These are phyloP conservation scores for Rotaria macrura DNA, from an alignment of 2,888 invertebrate genomes.

Conservation along the genomic window DNA sequence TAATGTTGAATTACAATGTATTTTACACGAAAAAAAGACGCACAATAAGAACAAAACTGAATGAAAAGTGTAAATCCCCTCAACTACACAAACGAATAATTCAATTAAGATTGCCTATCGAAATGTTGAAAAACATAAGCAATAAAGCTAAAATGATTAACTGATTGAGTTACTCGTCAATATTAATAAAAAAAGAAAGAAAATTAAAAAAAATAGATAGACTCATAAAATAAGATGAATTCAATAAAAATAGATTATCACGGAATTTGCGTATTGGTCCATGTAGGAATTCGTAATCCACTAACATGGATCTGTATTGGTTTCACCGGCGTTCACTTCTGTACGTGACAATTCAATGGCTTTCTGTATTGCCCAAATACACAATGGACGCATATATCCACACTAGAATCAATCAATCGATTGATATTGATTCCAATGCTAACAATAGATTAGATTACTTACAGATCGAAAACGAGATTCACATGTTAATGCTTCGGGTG, in stretches of 20 bases:
- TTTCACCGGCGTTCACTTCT: background rate
- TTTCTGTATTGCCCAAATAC: conserved; percentile 32
- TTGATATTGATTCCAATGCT: background rate
- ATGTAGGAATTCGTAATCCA: background rate
- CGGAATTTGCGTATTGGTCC: background rate
- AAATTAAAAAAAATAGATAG: background rate
- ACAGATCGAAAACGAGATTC: background rate
- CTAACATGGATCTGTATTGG: background rate
- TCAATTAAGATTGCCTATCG: too few species aligned
- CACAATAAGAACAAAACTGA: too few species aligned
- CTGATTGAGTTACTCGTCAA: background rate
- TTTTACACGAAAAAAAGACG: too few species aligned
- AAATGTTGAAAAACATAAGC: background rate
- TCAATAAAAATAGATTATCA: background rate
- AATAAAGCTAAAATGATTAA: background rate
- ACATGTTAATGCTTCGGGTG: conserved; percentile 30
- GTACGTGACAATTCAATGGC: background rate
- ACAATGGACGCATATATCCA: conserved; percentile 31
- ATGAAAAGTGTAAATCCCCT: too few species aligned
- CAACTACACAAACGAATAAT: background rate
- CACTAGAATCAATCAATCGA: background rate
- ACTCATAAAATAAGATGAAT: background rate
- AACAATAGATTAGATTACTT: background rate
- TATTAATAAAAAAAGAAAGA: background rate
- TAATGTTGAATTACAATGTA: too few species aligned